These are phyloP conservation scores for Tetheella fluctuosa DNA, from an alignment of 2,888 invertebrate species.

Conservation along the genomic window DNA sequence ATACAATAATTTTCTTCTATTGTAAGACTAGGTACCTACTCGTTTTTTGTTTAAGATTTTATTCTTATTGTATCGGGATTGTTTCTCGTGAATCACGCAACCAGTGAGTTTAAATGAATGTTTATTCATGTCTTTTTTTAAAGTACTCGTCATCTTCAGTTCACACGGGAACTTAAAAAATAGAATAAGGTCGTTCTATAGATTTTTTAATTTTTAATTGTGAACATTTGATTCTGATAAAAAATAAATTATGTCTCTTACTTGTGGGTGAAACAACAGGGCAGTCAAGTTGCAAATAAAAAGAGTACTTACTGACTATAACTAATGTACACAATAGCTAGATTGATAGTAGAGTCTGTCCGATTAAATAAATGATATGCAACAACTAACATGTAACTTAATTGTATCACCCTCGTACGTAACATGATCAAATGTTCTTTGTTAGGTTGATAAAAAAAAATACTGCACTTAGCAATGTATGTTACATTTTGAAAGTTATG, in stretches of 20 bases:
- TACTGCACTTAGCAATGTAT: slow-evolving; percentile 21
- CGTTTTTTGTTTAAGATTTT: neutral
- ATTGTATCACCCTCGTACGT: slow-evolving; percentile 44
- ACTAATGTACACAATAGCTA: slow-evolving; percentile 25
- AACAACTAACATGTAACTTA: slow-evolving; percentile 32
- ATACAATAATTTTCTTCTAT: too few species aligned
- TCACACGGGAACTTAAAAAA: too few species aligned
- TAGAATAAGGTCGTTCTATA: too few species aligned
- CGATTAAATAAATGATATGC: slow-evolving; percentile 38
- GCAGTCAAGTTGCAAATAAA: slow-evolving; percentile 11
- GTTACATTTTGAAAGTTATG: slow-evolving; percentile 7
- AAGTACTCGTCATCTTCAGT: neutral
- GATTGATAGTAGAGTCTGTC: slow-evolving; percentile 28
- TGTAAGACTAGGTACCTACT: too few species aligned
- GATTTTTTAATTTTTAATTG: neutral
- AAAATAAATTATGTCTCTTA: neutral
- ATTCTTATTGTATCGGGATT: neutral
- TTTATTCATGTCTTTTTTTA: neutral
- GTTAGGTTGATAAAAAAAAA: slow-evolving; percentile 47
- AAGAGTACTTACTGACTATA: slow-evolving; percentile 32
- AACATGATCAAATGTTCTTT: slow-evolving; percentile 53
- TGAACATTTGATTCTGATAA: neutral
- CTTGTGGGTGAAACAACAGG: neutral
- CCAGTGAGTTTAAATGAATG: neutral
- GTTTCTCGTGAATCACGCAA: neutral